These are phyloP conservation scores for Sycophaga agraensis DNA, from an alignment of 1,140 invertebrate species.

Conservation along the genomic window DNA sequence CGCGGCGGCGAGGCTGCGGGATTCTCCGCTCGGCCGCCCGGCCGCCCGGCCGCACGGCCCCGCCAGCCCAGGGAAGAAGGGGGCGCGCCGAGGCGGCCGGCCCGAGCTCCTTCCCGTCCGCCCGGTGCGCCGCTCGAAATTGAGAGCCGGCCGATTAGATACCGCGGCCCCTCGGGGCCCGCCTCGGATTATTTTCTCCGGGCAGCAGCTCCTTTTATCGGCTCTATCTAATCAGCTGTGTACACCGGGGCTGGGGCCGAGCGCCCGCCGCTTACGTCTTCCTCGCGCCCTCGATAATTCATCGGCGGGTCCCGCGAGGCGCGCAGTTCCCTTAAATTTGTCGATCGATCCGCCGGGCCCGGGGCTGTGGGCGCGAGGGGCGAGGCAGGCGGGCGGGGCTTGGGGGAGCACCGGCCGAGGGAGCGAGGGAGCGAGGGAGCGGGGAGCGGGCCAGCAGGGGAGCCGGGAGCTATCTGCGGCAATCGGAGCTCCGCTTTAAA, in stretches of 20 bases:
- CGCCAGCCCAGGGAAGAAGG: neutral
- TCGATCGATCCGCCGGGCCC: constrained; percentile 15
- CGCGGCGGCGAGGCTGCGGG: constrained; percentile 43
- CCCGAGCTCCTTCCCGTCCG: neutral
- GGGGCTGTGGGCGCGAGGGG: neutral
- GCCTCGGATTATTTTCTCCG: no score
- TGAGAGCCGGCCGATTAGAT: no score
- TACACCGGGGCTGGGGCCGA: neutral
- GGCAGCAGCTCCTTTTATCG: no score
- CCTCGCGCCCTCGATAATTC: neutral
- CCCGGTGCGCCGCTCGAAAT: neutral
- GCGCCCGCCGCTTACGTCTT: no score
- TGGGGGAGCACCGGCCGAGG: neutral
- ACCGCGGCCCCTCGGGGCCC: no score
- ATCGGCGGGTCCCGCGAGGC: neutral
- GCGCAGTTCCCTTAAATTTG: constrained; percentile 9
- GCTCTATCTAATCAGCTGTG: no score
- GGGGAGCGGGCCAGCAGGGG: neutral
- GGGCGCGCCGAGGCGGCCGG: no score
- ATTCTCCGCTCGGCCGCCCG: constrained; percentile 8
- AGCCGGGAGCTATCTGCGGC: no score
- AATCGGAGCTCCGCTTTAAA: no score
- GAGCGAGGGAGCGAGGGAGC: neutral
- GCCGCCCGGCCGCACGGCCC: neutral
- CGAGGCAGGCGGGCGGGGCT: neutral